Conservation (phyloP, 2,113 vertebrate genomes). For the Nesoenas mayeri region DNA sequence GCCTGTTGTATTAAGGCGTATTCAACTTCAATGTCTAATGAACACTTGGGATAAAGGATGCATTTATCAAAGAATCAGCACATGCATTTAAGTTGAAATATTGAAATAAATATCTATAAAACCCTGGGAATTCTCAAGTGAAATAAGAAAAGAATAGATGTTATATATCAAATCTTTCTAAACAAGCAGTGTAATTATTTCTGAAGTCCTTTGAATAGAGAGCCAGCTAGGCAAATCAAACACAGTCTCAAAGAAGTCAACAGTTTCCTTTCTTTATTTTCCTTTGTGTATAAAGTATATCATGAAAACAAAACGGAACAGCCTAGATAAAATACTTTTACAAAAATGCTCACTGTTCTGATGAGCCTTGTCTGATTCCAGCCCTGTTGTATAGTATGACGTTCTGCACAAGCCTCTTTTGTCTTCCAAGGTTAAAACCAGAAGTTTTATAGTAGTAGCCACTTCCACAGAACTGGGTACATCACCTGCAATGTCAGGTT, state of each 20-base stretch:
- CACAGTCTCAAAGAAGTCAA: constrained; percentile 29
- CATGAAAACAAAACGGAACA: not conserved
- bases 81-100: not conserved
- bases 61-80: constrained; percentile 12
- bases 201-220: constrained; percentile 45
- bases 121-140: constrained; percentile 26
- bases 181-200: constrained; percentile 54
- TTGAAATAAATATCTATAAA: constrained; percentile 37
- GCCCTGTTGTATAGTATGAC: not conserved
- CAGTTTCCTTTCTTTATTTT: constrained; percentile 36
- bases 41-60: constrained; percentile 18
- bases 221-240: constrained; percentile 50
- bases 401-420: not conserved
- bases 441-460: not conserved
- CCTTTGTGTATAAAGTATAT: not conserved
- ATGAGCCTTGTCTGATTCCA: not conserved
- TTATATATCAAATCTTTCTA: constrained; percentile 45
- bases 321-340: not conserved
- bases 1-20: not conserved
- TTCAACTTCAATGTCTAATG: constrained; percentile 34
- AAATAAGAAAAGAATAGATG: constrained; percentile 23
- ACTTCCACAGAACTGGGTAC: not conserved
- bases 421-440: not conserved
- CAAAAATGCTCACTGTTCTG: not conserved
- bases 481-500: not conserved